These are phyloP conservation scores for Scelioninae gen. 1 DNA, from an alignment of 2,888 invertebrate genomes.

Conservation along the genomic window DNA sequence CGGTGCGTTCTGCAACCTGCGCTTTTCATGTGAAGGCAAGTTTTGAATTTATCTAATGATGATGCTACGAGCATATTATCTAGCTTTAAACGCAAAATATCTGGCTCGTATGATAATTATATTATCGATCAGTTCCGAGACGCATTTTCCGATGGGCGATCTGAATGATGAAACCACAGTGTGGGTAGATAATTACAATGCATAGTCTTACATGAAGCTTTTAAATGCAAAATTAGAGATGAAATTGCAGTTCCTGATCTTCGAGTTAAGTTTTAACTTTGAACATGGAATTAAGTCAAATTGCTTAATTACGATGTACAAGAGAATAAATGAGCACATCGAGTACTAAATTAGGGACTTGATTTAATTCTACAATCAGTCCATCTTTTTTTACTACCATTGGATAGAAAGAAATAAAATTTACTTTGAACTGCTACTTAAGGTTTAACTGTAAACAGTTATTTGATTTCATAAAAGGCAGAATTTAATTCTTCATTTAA, in stretches of 20 bases:
- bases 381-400: too few species aligned
- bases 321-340: conserved; percentile 1
- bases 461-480: too few species aligned
- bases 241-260: conserved; percentile 12
- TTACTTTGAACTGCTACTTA: too few species aligned
- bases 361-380: background rate
- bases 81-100: conserved; percentile 33
- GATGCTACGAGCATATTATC: conserved; percentile 25
- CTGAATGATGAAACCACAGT: conserved; percentile 1
- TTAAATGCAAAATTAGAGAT: background rate
- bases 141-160: background rate
- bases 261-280: background rate
- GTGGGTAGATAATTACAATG: background rate
- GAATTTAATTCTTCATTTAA: too few species aligned
- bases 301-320: conserved; percentile 1
- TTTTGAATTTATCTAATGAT: conserved; percentile 21
- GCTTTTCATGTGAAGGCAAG: conserved; percentile 96
- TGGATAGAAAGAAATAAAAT: too few species aligned
- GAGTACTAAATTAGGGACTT: background rate
- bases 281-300: background rate
- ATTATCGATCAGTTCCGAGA: conserved; percentile 23
- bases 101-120: conserved; percentile 4
- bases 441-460: too few species aligned
- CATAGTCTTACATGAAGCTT: conserved; percentile 4
- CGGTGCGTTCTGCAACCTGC: conserved; percentile 97